Percentiles rank a stretch among this genome's conserved stretches.
Conservation (phyloP, 2,888 invertebrate genomes). For the Autographa pulchrina region DNA sequence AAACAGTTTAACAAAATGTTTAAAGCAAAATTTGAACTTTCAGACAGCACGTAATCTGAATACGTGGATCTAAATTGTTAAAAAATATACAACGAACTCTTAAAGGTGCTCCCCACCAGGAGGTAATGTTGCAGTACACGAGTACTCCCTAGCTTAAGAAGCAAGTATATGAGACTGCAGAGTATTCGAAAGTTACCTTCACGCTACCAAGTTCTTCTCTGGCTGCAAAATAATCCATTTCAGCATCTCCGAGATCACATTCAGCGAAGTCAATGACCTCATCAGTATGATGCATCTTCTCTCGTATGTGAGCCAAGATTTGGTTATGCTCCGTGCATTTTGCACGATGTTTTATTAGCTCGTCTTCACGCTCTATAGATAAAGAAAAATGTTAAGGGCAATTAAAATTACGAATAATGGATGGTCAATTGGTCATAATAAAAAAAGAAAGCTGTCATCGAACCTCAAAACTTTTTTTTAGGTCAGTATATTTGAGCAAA, state of each 20-base stretch:
- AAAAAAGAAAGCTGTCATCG: too few species aligned
- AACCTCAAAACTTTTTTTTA: too few species aligned
- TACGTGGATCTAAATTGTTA: too few species aligned
- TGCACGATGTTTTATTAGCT: constrained; percentile 80
- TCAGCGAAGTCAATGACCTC: constrained; percentile 84
- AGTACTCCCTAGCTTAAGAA: too few species aligned
- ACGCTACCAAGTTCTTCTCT: constrained; percentile 79
- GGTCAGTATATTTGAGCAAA: too few species aligned
- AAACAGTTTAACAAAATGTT: too few species aligned
- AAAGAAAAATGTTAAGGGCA: background rate
- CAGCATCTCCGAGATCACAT: constrained; percentile 83
- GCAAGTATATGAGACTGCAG: background rate
- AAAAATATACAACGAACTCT: too few species aligned
- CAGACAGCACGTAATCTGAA: too few species aligned
- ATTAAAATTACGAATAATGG: background rate
- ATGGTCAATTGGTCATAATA: too few species aligned
- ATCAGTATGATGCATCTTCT: constrained; percentile 86
- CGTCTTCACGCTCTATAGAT: constrained; percentile 82
- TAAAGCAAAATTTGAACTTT: too few species aligned
- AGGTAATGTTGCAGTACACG: too few species aligned
- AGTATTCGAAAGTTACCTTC: constrained; percentile 70
- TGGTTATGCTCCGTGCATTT: constrained; percentile 86
- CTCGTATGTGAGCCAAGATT: constrained; percentile 85
- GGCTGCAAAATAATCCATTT: constrained; percentile 78
- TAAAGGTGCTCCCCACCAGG: too few species aligned